Evolutionary conservation across 2,797 vertebrate genomes (phyloP).

Genomic region (Jordanella pulchra): DNA sequence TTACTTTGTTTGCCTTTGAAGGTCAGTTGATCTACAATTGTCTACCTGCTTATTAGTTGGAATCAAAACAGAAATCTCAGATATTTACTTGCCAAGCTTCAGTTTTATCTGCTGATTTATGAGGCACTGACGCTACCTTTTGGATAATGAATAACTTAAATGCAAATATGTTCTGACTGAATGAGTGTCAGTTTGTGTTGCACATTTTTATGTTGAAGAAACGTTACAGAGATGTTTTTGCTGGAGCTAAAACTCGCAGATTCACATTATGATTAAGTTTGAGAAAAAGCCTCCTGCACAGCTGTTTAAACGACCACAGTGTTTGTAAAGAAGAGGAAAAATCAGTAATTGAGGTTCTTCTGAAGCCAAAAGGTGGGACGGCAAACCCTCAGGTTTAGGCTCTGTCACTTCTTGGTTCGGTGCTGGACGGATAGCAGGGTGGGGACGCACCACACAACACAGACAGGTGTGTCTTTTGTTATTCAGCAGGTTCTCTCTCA

Average conservation of each 20-base stretch:
- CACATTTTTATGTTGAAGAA: not conserved
- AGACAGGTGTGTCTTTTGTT: slow-evolving; percentile 50
- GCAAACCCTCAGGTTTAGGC: not conserved
- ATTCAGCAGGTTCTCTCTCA: slow-evolving; percentile 10
- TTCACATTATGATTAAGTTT: not conserved
- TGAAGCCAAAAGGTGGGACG: not conserved
- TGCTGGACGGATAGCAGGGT: slow-evolving; percentile 28
- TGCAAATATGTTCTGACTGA: not conserved
- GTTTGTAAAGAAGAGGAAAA: slow-evolving; percentile 23
- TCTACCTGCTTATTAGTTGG: not conserved
- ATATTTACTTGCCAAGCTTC: not conserved
- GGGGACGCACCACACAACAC: slow-evolving; percentile 13
- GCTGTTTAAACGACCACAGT: not conserved
- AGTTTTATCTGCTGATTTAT: slow-evolving; percentile 4
- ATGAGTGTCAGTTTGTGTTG: not conserved
- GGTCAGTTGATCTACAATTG: not conserved
- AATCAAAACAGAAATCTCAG: not conserved
- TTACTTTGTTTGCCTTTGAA: not conserved
- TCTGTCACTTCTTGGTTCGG: not conserved
- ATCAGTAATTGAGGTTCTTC: slow-evolving; percentile 3
- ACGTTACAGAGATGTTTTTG: not conserved
- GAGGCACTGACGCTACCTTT: slow-evolving; percentile 1
- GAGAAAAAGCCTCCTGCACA: not conserved
- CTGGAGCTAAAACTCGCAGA: not conserved
- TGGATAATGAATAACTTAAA: not conserved